Evolutionary conservation across 1,140 invertebrate species (phyloP).

Genomic region (Cecropterus lyciades): DNA sequence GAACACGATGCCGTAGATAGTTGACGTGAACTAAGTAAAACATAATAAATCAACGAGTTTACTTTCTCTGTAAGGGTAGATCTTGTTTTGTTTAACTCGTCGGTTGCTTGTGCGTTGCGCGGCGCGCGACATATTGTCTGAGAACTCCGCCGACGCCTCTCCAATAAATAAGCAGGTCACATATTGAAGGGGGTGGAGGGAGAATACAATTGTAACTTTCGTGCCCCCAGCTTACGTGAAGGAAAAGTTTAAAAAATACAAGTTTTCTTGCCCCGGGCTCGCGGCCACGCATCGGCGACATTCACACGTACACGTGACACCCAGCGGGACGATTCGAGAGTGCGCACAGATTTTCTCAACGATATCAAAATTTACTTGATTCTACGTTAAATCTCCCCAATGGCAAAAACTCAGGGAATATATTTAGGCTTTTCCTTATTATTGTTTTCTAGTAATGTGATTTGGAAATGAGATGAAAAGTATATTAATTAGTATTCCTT

Average conservation of each 20-base stretch:
- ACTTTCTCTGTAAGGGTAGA: constrained; percentile 60
- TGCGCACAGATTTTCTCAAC: constrained; percentile 41
- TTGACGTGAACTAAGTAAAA: constrained; percentile 29
- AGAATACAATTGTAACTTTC: constrained; percentile 84
- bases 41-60: constrained; percentile 63
- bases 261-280: constrained; percentile 63
- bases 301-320: constrained; percentile 57
- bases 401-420: constrained; percentile 19
- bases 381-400: constrained; percentile 18
- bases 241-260: constrained; percentile 83
- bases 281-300: constrained; percentile 59
- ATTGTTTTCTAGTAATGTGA: constrained; percentile 14
- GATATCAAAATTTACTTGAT: constrained; percentile 41
- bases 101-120: constrained; percentile 60
- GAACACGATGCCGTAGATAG: constrained; percentile 20
- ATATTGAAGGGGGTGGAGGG: constrained; percentile 81
- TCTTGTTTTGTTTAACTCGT: constrained; percentile 74
- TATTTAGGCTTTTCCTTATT: constrained; percentile 14
- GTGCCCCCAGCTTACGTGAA: constrained; percentile 69
- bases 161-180: constrained; percentile 84
- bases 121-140: constrained; percentile 80
- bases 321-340: constrained; percentile 47
- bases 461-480: constrained; percentile 30
- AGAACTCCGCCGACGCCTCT: constrained; percentile 78
- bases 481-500: constrained; percentile 57